These are phyloP conservation scores for Ochropleura leucogaster DNA, from an alignment of 2,888 invertebrate genomes.

Conservation along the genomic window DNA sequence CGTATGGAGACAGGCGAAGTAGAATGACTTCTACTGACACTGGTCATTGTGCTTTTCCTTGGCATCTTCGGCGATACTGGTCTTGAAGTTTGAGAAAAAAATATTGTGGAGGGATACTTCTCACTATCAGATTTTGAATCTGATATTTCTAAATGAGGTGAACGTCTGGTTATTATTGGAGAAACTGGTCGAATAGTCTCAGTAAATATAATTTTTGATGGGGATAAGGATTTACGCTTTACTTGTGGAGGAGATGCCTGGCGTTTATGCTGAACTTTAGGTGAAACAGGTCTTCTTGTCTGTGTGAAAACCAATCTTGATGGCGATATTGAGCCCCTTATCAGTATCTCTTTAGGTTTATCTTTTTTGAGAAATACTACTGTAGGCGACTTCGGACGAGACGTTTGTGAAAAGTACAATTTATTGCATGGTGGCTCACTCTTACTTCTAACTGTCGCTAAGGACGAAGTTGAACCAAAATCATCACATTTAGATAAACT, in stretches of 20 bases:
- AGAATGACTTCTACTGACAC: constrained; percentile 84
- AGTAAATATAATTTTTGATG: constrained; percentile 80
- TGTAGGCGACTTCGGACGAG: constrained; percentile 85
- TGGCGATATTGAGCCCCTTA: constrained; percentile 75
- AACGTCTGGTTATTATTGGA: constrained; percentile 73
- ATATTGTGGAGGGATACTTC: constrained; percentile 76
- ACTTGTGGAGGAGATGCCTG: constrained; percentile 58
- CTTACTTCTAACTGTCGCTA: constrained; percentile 90
- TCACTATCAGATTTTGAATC: constrained; percentile 66
- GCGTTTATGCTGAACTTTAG: constrained; percentile 74
- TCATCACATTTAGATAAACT: constrained; percentile 84
- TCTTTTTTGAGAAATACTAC: constrained; percentile 82
- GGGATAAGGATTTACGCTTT: constrained; percentile 74
- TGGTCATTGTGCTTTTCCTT: constrained; percentile 67
- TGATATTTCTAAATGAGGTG: constrained; percentile 64
- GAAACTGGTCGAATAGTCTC: constrained; percentile 84
- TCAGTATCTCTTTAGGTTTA: constrained; percentile 63
- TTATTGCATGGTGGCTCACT: constrained; percentile 92
- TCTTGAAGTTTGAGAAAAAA: constrained; percentile 85
- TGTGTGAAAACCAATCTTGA: constrained; percentile 80
- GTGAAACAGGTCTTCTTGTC: constrained; percentile 82
- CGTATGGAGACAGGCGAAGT: constrained; percentile 91
- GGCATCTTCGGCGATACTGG: constrained; percentile 83
- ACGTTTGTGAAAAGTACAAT: constrained; percentile 88
- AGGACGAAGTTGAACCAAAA: constrained; percentile 86